phyloP scores from a whole-genome alignment of 2,888 invertebrate species.

The Papilio protenor region DNA sequence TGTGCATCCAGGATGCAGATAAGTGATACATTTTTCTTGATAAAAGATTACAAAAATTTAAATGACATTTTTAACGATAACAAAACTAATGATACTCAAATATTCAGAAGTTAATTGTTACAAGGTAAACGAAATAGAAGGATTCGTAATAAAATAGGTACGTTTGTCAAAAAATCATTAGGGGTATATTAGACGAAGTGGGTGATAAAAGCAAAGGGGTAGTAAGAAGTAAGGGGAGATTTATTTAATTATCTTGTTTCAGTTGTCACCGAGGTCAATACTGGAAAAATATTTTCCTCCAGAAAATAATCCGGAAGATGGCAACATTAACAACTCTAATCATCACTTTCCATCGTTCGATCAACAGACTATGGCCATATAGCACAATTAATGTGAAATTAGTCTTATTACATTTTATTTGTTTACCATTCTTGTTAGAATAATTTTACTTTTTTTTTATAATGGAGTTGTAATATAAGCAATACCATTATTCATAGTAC shows the following conservation, averaged over 20 bases:
- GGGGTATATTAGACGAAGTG: neutral
- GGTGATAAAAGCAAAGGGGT: neutral
- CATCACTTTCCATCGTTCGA: constrained; percentile 55
- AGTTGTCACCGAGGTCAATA: constrained; percentile 70
- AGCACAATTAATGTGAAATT: neutral
- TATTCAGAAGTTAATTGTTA: neutral
- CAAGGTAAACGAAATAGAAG: neutral
- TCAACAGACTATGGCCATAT: constrained; percentile 45
- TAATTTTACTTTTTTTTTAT: too few relatives aligned
- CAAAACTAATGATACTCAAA: neutral
- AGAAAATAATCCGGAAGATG: neutral
- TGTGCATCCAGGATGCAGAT: constrained; percentile 3
- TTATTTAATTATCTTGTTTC: constrained; percentile 49
- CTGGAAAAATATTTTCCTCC: constrained; percentile 63
- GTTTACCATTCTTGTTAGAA: neutral
- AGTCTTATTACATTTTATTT: neutral
- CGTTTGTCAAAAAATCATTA: too few relatives aligned
- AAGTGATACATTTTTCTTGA: neutral
- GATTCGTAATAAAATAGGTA: neutral
- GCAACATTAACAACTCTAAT: constrained; percentile 38
- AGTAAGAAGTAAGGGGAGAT: neutral
- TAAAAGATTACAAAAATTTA: neutral
- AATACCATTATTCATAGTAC: too few relatives aligned
- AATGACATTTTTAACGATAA: neutral
- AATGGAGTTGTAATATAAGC: too few relatives aligned